These are phyloP conservation scores for Pristis pectinata DNA, from an alignment of 2,797 vertebrate species.

Conservation along the genomic window DNA sequence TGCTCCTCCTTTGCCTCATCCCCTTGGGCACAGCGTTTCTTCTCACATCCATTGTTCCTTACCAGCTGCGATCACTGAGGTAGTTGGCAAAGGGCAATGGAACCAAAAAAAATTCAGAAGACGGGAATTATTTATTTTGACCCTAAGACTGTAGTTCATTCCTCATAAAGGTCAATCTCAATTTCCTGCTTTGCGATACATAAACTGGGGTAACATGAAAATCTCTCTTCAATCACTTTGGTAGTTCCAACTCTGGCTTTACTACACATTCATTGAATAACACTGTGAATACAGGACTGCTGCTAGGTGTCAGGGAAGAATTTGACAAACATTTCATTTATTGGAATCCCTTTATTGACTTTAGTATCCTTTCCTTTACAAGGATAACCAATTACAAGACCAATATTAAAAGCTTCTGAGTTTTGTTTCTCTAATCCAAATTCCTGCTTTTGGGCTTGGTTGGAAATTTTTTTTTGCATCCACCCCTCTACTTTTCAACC, in stretches of 20 bases:
- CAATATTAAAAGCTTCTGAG: background rate
- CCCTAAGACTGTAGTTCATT: background rate
- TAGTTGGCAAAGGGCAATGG: background rate
- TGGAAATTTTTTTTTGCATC: background rate
- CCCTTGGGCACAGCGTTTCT: background rate
- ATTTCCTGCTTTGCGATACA: background rate
- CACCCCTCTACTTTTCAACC: too few species aligned
- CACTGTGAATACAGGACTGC: background rate
- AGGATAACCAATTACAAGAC: background rate
- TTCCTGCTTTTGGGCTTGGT: background rate
- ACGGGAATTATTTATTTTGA: background rate
- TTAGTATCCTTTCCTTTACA: too few species aligned
- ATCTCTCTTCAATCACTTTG: background rate
- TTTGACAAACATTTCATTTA: too few species aligned
- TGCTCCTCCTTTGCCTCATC: background rate
- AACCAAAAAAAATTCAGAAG: background rate
- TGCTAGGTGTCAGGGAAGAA: too few species aligned
- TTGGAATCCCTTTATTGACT: too few species aligned
- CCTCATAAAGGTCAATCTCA: background rate
- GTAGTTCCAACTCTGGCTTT: background rate
- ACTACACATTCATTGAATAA: background rate
- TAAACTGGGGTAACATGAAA: background rate
- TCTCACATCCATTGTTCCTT: too few species aligned
- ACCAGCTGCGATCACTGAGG: too few species aligned
- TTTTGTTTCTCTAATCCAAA: background rate